Evolutionary conservation across 2,888 invertebrate species (phyloP).

Genomic region (Rhodophaea formosa): DNA sequence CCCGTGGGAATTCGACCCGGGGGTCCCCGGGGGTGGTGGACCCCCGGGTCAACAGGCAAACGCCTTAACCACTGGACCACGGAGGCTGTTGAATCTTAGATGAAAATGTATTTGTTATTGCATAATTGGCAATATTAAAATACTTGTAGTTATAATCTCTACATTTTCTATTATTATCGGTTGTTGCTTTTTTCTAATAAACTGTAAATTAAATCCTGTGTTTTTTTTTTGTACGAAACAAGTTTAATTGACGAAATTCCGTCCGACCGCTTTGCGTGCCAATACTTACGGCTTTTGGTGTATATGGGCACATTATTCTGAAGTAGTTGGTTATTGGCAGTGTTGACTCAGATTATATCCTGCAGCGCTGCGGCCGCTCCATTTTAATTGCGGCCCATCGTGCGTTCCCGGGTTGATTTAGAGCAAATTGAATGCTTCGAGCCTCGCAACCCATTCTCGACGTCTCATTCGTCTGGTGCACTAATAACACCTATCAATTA

Average conservation of each 20-base stretch:
- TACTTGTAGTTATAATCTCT: no score
- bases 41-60: no score
- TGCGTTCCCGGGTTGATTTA: slow-evolving; percentile 59
- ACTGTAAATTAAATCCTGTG: not conserved
- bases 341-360: slow-evolving; percentile 62
- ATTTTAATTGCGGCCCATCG: slow-evolving; percentile 60
- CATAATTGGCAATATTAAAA: no score
- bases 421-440: slow-evolving; percentile 66
- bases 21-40: no score
- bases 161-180: no score
- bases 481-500: slow-evolving; percentile 64
- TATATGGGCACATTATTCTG: slow-evolving; percentile 39
- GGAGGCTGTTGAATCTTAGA: no score
- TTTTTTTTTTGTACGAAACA: not conserved
- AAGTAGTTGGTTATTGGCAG: slow-evolving; percentile 46
- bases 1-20: no score
- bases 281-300: slow-evolving; percentile 33
- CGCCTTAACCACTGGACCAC: no score
- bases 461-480: slow-evolving; percentile 53
- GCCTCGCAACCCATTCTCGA: slow-evolving; percentile 41
- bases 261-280: not conserved
- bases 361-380: slow-evolving; percentile 49
- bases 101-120: no score
- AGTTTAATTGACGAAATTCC: not conserved
- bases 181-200: no score